These are phyloP conservation scores for Eudyptes chrysolophus DNA, from an alignment of 2,113 vertebrate species.

Conservation along the genomic window DNA sequence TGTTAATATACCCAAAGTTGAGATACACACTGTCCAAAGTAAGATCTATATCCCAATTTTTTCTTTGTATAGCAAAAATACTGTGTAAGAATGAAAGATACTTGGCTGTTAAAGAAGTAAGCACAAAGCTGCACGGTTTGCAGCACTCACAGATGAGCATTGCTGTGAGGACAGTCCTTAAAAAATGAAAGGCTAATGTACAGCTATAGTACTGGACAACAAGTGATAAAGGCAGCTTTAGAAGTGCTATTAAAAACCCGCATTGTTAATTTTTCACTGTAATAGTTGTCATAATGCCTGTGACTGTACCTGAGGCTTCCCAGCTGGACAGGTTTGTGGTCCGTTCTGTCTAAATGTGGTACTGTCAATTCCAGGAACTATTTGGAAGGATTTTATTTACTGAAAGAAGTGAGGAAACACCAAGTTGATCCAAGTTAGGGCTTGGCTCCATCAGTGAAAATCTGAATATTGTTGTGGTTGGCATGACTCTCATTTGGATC, in stretches of 20 bases:
- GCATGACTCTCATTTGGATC: background rate
- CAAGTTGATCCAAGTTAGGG: background rate
- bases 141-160: background rate
- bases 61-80: background rate
- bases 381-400: background rate
- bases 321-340: background rate
- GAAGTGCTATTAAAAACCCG: accelerated
- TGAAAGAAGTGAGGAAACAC: conserved; percentile 2
- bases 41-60: background rate
- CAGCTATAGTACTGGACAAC: background rate
- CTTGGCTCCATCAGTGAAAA: background rate
- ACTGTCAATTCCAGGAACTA: background rate
- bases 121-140: background rate
- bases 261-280: background rate
- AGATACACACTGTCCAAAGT: background rate
- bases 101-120: background rate
- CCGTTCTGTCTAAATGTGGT: background rate
- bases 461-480: conserved; percentile 31
- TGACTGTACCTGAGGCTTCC: background rate
- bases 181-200: background rate
- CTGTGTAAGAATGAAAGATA: background rate
- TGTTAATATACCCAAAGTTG: background rate
- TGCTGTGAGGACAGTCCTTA: background rate
- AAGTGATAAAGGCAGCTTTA: background rate
- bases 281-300: background rate